Percentiles rank a stretch among this genome's conserved stretches.
Evolutionary conservation across 2,113 vertebrate genomes (phyloP).

Genomic region (Oreochromis tanganicae): DNA sequence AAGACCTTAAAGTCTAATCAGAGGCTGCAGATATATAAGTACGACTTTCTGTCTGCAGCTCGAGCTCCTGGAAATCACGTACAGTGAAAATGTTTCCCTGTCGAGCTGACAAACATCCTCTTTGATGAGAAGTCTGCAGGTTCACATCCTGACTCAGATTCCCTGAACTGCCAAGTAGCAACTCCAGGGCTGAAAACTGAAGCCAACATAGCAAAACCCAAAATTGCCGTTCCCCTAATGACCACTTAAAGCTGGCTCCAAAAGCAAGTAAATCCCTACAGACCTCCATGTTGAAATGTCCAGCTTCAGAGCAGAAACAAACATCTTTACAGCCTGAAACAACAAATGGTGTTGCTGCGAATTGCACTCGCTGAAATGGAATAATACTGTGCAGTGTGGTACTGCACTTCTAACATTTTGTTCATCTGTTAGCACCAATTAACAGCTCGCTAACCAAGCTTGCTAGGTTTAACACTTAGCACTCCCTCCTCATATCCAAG

Average conservation of each 20-base stretch:
- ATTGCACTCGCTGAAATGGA: neutral
- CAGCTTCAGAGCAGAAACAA: neutral
- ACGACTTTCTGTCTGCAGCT: neutral
- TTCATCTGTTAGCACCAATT: neutral
- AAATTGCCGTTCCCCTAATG: neutral
- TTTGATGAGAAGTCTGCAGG: neutral
- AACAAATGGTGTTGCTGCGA: neutral
- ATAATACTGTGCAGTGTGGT: neutral
- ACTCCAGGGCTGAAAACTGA: neutral
- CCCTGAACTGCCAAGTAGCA: neutral
- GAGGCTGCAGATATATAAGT: rapidly evolving
- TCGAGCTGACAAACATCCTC: neutral
- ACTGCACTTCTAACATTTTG: neutral
- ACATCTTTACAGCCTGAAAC: neutral
- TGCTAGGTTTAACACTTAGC: neutral
- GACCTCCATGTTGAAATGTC: neutral
- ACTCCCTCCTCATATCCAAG: neutral
- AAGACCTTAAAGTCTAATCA: neutral
- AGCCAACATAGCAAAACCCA: neutral
- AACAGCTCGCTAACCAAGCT: neutral
- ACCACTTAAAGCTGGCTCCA: rapidly evolving
- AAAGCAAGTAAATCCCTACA: neutral
- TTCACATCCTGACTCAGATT: neutral
- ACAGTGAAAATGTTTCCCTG: neutral
- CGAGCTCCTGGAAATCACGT: neutral